Conservation (phyloP, 2,113 vertebrate species). For the Spilogale gracilis region DNA sequence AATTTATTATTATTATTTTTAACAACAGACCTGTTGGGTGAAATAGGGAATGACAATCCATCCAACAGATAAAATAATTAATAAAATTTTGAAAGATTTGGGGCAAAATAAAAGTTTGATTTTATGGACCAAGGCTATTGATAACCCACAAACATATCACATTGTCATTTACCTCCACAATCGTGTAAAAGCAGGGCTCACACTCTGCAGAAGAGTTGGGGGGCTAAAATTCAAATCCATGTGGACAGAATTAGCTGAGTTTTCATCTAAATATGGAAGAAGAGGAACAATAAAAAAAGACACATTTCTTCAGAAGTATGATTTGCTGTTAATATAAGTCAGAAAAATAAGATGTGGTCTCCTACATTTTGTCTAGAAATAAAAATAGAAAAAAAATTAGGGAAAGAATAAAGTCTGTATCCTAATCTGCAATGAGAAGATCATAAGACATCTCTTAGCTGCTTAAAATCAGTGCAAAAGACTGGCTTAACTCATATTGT, state of each 20-base stretch:
- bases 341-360: background rate
- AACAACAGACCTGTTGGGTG: background rate
- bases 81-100: background rate
- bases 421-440: background rate
- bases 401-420: background rate
- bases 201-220: accelerated
- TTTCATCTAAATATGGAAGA: background rate
- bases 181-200: accelerated
- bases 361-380: background rate
- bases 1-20: background rate
- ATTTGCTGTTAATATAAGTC: background rate
- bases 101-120: background rate
- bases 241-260: background rate
- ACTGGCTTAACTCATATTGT: accelerated
- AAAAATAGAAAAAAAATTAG: background rate
- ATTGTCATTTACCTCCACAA: accelerated
- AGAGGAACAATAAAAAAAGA: background rate
- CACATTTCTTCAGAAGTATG: background rate
- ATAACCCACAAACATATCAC: accelerated
- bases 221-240: background rate
- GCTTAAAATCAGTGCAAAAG: background rate
- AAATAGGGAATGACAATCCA: too few species aligned
- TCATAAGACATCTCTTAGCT: background rate
- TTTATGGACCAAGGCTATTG: background rate
- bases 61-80: background rate